A percentile compares a stretch with the other conserved stretches of the same genome.
Evolutionary conservation across 2,888 invertebrate genomes (phyloP).

Genomic region (Oscheius onirici): DNA sequence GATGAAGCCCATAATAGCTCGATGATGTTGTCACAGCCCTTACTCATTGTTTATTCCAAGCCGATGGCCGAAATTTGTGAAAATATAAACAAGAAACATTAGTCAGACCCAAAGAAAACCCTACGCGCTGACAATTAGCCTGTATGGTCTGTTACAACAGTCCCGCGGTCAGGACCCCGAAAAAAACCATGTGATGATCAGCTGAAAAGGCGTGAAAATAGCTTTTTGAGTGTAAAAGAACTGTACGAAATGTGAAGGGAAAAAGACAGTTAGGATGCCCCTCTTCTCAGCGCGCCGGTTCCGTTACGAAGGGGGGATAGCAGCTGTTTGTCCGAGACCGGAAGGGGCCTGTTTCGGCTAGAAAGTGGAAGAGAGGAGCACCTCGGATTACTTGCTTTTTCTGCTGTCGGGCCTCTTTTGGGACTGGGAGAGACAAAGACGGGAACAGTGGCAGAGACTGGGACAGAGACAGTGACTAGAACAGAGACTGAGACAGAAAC

Average conservation of each 20-base stretch:
- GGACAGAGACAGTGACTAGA: background rate
- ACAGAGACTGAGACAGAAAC: background rate
- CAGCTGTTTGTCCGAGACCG: slow-evolving; percentile 26
- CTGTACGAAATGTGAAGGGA: background rate
- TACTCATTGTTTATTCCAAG: too few species aligned
- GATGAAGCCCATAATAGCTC: too few species aligned
- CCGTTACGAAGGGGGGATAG: slow-evolving; percentile 24
- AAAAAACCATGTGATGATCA: background rate
- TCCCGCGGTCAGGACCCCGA: background rate
- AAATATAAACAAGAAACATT: too few species aligned
- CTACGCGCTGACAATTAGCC: background rate
- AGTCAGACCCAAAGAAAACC: background rate
- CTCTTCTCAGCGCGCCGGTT: slow-evolving; percentile 27
- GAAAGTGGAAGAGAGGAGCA: slow-evolving; percentile 4
- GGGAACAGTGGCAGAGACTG: too few species aligned
- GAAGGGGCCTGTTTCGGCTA: slow-evolving; percentile 22
- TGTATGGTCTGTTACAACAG: background rate
- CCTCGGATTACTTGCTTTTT: slow-evolving; percentile 22
- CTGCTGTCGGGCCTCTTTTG: background rate
- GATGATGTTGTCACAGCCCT: too few species aligned
- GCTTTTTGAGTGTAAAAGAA: background rate
- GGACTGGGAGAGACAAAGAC: slow-evolving; percentile 4
- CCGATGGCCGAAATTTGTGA: too few species aligned
- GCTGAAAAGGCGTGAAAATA: background rate
- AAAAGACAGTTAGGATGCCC: background rate